Evolutionary conservation across 2,113 vertebrate species (phyloP), one percentile per base, ranked within the genome.

Genomic region (Tichodroma muraria): DNA sequence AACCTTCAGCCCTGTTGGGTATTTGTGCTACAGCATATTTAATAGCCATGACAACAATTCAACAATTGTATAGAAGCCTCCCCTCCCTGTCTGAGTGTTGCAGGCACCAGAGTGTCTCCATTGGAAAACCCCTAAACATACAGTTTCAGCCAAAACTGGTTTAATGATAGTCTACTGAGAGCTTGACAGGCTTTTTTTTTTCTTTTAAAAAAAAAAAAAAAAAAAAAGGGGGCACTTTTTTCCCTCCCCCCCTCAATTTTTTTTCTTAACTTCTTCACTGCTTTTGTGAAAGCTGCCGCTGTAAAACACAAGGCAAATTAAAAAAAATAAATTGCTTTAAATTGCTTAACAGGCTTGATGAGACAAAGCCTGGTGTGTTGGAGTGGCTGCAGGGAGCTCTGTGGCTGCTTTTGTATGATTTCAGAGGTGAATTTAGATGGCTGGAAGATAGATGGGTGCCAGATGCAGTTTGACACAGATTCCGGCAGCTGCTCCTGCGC

Each of bases 31-130:
- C 91, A 83, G 96, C 92, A 88, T 94, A 95, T 96, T 98, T 98
- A 98, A 98, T 97, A 98, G 97, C 98, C 95, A 91, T 98, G 97
- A 97, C 97, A 98, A 98, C 98, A 98, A 97, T 97, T 98, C 97
- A 97, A 97, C 97, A 98, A 97, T 98, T 97, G 95, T 97, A 97
- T 88, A 90, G 97, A 96, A 97, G 97, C 95, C 97, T 98, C 78
- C 96, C 95, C 95, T 97, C 92, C 95, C 88, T 96, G 97, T 94
- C 97, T 96, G 96, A 97, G 92, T 94, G 93, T 96, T 89, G 80
- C 76, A 97, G 97, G 96, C 97, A 98, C 97, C 97, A 98, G 96
- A 93, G 94, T 96, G 97, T 98, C 97, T 98, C 96, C 92, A 42
- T 95, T 97, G 97, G 96, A 97, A 97, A 97, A 96, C 96, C 95